Evolutionary conservation across 92 coral and sea anemone species (phyloP).

Genomic region (Micromussa lordhowensis): DNA sequence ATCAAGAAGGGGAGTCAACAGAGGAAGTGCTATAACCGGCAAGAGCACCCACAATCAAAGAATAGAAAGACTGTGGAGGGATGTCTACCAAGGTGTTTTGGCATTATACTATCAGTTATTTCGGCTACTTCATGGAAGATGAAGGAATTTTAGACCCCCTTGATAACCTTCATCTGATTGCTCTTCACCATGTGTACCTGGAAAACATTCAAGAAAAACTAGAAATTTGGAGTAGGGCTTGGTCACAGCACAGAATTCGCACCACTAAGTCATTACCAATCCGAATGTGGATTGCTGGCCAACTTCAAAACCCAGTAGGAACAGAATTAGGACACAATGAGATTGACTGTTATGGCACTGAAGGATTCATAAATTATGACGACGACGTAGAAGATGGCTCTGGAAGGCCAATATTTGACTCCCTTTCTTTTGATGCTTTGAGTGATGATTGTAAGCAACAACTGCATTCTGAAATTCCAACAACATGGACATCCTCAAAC

Average conservation of each 20-base stretch:
- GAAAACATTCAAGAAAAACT: constrained; percentile 69
- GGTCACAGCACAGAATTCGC: constrained; percentile 82
- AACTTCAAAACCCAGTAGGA: constrained; percentile 76
- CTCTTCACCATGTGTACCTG: constrained; percentile 71
- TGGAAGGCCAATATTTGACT: no score
- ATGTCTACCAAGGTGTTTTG: constrained; percentile 79
- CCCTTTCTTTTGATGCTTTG: no score
- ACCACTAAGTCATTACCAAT: constrained; percentile 71
- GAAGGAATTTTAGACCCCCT: constrained; percentile 78
- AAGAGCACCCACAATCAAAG: constrained; percentile 79
- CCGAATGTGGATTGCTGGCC: constrained; percentile 68
- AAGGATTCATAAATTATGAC: constrained; percentile 56
- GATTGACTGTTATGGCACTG: constrained; percentile 50
- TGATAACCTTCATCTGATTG: constrained; percentile 54
- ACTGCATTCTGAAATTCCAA: constrained; percentile 39
- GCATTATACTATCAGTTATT: constrained; percentile 66
- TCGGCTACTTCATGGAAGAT: constrained; percentile 87
- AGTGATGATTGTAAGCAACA: constrained; percentile 43
- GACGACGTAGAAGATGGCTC: no score
- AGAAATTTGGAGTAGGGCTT: constrained; percentile 74
- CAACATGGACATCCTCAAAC: constrained; percentile 60
- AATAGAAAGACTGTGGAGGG: constrained; percentile 81
- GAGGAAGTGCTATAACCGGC: constrained; percentile 79
- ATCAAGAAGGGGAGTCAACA: constrained; percentile 65
- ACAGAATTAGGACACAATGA: constrained; percentile 37